Conservation (phyloP, 2,113 vertebrate species). For the Paradisaea rubra region DNA sequence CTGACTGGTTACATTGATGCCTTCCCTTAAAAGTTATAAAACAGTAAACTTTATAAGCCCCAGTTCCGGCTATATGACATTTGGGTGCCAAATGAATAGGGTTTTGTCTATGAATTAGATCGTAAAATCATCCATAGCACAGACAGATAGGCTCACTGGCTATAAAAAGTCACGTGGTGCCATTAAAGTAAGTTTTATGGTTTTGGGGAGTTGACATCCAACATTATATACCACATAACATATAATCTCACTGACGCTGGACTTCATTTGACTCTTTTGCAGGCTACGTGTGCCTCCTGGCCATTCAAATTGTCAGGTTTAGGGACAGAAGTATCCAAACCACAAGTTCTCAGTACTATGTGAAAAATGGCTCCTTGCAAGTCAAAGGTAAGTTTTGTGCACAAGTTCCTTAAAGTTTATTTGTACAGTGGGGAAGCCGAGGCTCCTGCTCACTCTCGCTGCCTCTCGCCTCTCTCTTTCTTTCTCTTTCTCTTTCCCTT, state of each 20-base stretch:
- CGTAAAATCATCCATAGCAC: constrained; percentile 98
- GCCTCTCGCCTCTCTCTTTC: neutral
- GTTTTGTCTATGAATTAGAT: constrained; percentile 99
- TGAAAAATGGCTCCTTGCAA: constrained; percentile 76
- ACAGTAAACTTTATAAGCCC: constrained; percentile 96
- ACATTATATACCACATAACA: constrained; percentile 99
- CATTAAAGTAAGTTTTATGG: constrained; percentile 99
- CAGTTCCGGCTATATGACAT: constrained; percentile 96
- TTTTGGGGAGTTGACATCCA: constrained; percentile 99
- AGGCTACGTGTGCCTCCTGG: constrained; percentile 89
- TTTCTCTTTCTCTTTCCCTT: constrained; percentile 16
- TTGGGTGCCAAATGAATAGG: constrained; percentile 98
- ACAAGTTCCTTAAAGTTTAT: constrained; percentile 73
- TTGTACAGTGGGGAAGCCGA: constrained; percentile 62
- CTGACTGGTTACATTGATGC: constrained; percentile 79
- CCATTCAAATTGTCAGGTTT: constrained; percentile 83
- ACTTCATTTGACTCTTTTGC: constrained; percentile 96
- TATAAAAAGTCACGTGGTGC: constrained; percentile 99
- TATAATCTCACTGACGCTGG: constrained; percentile 97
- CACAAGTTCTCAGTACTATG: constrained; percentile 77
- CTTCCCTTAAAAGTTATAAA: constrained; percentile 88
- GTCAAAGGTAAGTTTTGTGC: constrained; percentile 86
- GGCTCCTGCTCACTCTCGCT: neutral
- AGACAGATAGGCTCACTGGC: constrained; percentile 99
- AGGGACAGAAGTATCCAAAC: constrained; percentile 78